Conservation (phyloP, 2,797 vertebrate genomes). For the Triplophysa yarkandensis region DNA sequence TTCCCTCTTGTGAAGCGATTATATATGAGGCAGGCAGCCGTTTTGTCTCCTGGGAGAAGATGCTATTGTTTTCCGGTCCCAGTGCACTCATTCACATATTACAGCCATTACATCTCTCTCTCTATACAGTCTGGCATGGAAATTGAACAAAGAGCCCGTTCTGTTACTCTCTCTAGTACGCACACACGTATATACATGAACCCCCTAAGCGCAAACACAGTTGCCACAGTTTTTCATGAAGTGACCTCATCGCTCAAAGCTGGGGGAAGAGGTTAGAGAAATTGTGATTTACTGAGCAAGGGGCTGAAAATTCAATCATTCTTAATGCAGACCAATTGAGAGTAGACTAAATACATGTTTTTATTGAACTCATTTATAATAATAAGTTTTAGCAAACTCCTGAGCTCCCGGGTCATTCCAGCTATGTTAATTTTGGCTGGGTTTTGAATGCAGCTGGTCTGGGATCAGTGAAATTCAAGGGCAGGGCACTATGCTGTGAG, state of each 20-base stretch:
- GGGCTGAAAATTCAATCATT: slow-evolving; percentile 8
- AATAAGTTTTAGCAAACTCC: background rate
- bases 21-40: slow-evolving; percentile 42
- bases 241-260: slow-evolving; percentile 8
- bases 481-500: slow-evolving; percentile 45
- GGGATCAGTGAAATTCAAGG: slow-evolving; percentile 37
- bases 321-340: background rate
- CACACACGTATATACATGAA: background rate
- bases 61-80: slow-evolving; percentile 41
- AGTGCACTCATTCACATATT: slow-evolving; percentile 47
- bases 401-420: background rate
- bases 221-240: slow-evolving; percentile 23
- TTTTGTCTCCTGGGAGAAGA: slow-evolving; percentile 41
- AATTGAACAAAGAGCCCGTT: slow-evolving; percentile 32
- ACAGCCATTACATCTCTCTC: slow-evolving; percentile 50
- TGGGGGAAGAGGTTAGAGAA: slow-evolving; percentile 18
- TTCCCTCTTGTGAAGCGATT: slow-evolving; percentile 38
- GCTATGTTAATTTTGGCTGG: background rate
- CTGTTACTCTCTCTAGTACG: slow-evolving; percentile 1
- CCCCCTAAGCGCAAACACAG: slow-evolving; percentile 24
- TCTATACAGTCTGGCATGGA: slow-evolving; percentile 37
- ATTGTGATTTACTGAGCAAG: slow-evolving; percentile 9
- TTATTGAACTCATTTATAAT: background rate
- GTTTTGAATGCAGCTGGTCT: slow-evolving; percentile 10
- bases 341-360: background rate